phyloP scores from a whole-genome alignment of 2,113 vertebrate genomes.

The Peromyscus polionotus region DNA sequence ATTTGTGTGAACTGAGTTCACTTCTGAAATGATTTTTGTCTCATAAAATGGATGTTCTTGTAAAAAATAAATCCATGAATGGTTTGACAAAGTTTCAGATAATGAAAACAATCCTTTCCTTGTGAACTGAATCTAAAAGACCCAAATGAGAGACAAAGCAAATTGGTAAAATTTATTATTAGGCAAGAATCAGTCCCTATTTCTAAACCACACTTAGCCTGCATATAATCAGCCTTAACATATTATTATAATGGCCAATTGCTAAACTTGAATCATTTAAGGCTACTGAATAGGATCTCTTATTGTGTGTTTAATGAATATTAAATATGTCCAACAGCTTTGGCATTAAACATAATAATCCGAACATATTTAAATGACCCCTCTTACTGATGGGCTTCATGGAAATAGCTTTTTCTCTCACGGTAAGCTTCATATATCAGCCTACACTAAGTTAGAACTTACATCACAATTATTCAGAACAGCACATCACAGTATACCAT shows the following conservation, averaged over 20 bases:
- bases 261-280: background rate
- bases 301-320: background rate
- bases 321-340: background rate
- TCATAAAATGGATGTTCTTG: background rate
- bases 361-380: background rate
- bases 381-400: background rate
- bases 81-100: background rate
- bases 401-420: background rate
- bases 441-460: background rate
- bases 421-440: background rate
- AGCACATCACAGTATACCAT: background rate
- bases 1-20: background rate
- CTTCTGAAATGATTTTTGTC: slow-evolving; percentile 10
- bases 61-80: background rate
- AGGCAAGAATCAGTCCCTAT: background rate
- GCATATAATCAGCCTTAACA: background rate
- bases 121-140: background rate
- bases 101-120: background rate
- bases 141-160: background rate
- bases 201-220: background rate
- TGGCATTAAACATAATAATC: background rate
- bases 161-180: background rate
- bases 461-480: background rate
- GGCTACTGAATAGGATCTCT: background rate
- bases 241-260: background rate